phyloP scores from a whole-genome alignment of 2,888 invertebrate genomes.

The Perdita meconis region DNA sequence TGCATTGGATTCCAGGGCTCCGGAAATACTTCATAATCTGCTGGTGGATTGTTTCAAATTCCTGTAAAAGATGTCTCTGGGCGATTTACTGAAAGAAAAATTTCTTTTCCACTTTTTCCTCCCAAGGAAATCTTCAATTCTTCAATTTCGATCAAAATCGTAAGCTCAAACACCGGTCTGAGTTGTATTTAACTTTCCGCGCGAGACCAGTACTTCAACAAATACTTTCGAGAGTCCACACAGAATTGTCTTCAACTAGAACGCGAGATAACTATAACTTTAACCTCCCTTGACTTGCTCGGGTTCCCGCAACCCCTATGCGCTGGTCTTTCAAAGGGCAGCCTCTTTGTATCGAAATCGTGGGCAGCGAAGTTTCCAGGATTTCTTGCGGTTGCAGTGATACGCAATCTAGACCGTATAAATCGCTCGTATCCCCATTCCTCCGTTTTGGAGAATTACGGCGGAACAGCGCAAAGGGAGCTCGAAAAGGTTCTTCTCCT shows the following conservation, averaged over 20 bases:
- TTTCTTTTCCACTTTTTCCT: no score
- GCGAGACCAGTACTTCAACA: no score
- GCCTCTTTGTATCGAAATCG: slow-evolving; percentile 20
- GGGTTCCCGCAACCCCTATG: neutral
- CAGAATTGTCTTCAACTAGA: neutral
- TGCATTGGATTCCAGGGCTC: no score
- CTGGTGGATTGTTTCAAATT: no score
- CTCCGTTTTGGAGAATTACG: slow-evolving; percentile 17
- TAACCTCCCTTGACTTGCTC: slow-evolving; percentile 11
- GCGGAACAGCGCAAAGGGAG: neutral
- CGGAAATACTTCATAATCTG: no score
- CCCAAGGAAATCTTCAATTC: no score
- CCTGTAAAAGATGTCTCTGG: no score
- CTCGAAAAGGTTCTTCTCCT: slow-evolving; percentile 11
- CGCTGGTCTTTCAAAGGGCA: neutral
- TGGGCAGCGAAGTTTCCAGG: slow-evolving; percentile 16
- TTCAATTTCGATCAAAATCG: no score
- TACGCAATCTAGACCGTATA: slow-evolving; percentile 37
- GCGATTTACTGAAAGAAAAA: no score
- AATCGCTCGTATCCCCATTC: slow-evolving; percentile 41
- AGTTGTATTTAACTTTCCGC: no score
- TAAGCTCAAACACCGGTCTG: no score
- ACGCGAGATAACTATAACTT: neutral
- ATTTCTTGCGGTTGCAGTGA: slow-evolving; percentile 31
- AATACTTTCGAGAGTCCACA: no score